Conservation (phyloP, 2,797 vertebrate species). For the Ctenopoma multispine region DNA sequence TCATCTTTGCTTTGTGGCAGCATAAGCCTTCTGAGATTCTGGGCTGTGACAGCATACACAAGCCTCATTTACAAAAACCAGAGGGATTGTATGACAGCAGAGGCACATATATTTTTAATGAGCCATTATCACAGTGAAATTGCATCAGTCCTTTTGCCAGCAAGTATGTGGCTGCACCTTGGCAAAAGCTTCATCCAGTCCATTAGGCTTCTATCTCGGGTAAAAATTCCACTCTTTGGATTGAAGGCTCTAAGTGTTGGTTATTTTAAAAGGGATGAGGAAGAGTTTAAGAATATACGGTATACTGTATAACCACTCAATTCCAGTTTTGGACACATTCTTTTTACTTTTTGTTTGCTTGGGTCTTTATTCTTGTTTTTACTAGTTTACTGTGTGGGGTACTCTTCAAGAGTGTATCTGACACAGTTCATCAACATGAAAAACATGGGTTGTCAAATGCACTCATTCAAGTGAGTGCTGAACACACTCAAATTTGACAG, state of each 20-base stretch:
- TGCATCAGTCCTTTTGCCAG: slow-evolving; percentile 64
- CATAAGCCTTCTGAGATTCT: slow-evolving; percentile 60
- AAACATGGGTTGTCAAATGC: slow-evolving; percentile 38
- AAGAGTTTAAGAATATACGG: slow-evolving; percentile 9
- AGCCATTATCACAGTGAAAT: slow-evolving; percentile 73
- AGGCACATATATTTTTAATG: slow-evolving; percentile 78
- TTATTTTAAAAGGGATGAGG: slow-evolving; percentile 9
- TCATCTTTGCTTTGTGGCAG: slow-evolving; percentile 68
- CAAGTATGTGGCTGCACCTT: slow-evolving; percentile 53
- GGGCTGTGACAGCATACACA: slow-evolving; percentile 68
- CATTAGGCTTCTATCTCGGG: slow-evolving; percentile 59
- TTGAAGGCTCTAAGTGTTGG: slow-evolving; percentile 34
- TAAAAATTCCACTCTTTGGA: slow-evolving; percentile 28
- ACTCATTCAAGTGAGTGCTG: slow-evolving; percentile 28
- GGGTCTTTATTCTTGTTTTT: neutral
- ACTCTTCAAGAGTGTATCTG: neutral
- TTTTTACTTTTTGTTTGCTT: neutral
- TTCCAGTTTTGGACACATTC: slow-evolving; percentile 9
- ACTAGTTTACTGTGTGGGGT: slow-evolving; percentile 16
- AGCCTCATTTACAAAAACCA: slow-evolving; percentile 76
- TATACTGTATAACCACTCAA: neutral
- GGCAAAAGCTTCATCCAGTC: slow-evolving; percentile 54
- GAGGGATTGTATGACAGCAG: slow-evolving; percentile 64
- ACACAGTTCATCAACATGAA: slow-evolving; percentile 20
- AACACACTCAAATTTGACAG: slow-evolving; percentile 16